Conservation (phyloP, 1,140 invertebrate species). For the Drosophila carrolli region DNA sequence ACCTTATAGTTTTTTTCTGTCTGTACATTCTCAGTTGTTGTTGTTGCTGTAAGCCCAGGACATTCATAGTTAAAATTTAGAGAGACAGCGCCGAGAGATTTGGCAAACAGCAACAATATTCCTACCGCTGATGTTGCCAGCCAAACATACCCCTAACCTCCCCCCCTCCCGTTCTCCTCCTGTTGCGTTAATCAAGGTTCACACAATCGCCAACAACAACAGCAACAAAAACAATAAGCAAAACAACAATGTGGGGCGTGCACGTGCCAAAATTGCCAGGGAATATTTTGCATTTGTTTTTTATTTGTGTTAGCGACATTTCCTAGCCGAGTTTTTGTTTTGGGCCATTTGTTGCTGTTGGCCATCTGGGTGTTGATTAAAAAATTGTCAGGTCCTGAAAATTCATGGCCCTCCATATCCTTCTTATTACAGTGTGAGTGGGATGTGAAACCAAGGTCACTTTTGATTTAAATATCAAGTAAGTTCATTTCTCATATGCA, state of each 20-base stretch:
- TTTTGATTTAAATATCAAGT: not conserved
- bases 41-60: constrained; percentile 40
- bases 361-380: constrained; percentile 53
- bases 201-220: constrained; percentile 62
- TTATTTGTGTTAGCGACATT: constrained; percentile 50
- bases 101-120: constrained; percentile 71
- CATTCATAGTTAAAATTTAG: constrained; percentile 83
- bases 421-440: constrained; percentile 7
- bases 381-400: constrained; percentile 53
- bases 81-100: constrained; percentile 78
- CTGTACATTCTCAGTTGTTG: constrained; percentile 19
- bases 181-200: constrained; percentile 78
- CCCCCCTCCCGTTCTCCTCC: constrained; percentile 2
- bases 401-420: constrained; percentile 9
- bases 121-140: constrained; percentile 34
- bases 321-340: constrained; percentile 30
- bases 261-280: constrained; percentile 75
- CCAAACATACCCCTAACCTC: not conserved
- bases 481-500: too few species aligned
- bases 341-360: constrained; percentile 43
- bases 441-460: not conserved
- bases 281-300: constrained; percentile 52
- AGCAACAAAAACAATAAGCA: constrained; percentile 32
- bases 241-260: constrained; percentile 50
- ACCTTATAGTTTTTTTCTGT: constrained; percentile 1